Conservation (phyloP, 2,113 vertebrate genomes). For the Calyptomena viridis region DNA sequence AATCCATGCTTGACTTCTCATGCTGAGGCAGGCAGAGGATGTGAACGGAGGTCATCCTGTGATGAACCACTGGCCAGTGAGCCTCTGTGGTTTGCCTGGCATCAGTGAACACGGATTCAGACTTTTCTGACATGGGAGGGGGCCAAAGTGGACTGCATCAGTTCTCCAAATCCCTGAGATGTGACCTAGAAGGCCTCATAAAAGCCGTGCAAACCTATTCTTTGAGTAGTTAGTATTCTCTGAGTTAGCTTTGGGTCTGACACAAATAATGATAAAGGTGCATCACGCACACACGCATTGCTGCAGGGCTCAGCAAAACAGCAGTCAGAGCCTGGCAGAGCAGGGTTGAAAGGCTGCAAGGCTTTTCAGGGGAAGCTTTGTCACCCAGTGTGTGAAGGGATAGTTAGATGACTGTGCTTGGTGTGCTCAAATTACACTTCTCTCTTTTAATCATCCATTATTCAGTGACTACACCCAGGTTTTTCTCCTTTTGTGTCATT, state of each 20-base stretch:
- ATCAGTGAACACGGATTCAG: background rate
- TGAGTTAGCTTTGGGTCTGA: background rate
- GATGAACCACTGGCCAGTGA: background rate
- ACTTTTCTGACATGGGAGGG: background rate
- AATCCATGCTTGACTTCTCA: background rate
- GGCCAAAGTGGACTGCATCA: background rate
- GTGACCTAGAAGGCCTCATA: background rate
- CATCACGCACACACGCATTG: background rate
- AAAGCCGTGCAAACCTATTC: fast-evolving
- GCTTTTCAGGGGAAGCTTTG: background rate
- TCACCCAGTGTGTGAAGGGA: background rate
- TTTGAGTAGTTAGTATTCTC: background rate
- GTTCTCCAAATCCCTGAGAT: background rate
- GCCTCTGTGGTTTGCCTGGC: background rate
- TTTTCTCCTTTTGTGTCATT: background rate
- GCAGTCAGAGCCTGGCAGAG: background rate
- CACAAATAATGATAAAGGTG: background rate
- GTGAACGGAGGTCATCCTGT: background rate
- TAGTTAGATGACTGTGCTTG: background rate
- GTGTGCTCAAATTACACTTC: background rate
- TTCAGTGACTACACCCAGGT: background rate
- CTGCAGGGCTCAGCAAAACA: background rate
- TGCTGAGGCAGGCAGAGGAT: background rate
- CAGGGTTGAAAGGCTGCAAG: background rate
- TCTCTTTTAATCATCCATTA: background rate